Base-by-base conservation (phyloP, 2,113 vertebrate genomes). In the Eulemur macaco region DNA sequence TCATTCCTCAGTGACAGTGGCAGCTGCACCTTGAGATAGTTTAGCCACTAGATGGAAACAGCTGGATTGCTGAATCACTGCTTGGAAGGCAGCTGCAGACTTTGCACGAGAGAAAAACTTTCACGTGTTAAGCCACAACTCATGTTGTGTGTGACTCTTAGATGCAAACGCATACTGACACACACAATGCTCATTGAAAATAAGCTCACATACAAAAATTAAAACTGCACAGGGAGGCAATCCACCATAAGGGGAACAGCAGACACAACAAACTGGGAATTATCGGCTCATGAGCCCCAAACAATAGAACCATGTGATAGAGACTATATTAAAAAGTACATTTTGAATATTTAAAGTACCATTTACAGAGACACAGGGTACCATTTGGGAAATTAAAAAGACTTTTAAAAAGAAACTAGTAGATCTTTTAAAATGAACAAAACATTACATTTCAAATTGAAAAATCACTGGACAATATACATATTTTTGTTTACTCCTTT, bases 31-130 rank as follows among this genome's bases (percentile, higher is more conserved):
- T 78, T 85, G 71, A 95, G 81, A 37, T 17, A 34, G 76, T 73
- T 96, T 80, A 92, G 64, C 52, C 66, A 47, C 71, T 92, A 71
- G 87, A 85, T 94, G 73, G 52, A 88, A 96, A 96, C 76, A 94
- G 45, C 86, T 94, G 92, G 86, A 31, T 96, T 80, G 50, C 86
- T 91, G 69, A 56, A 45, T 73, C 77, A 83, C 21, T 58, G 68
- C 37, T 86, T 86, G 52, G 78, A 94, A 78, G 77, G 71, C 50
- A 91, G 80, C 80, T 74, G 17, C 52, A 92, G 56, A 89, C 31
- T 81, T 85, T 37, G 50, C 42, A 45, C 45, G 71, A 97, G 37
- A 92, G 77, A 86, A 96, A 92, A 95, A 94, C 64, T 56, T 82
- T 87, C 42, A 37, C 31, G 31, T 82, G 17, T 66, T 90, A 73